phyloP scores from a whole-genome alignment of 2,113 vertebrate species.

The Percina caprodes region DNA sequence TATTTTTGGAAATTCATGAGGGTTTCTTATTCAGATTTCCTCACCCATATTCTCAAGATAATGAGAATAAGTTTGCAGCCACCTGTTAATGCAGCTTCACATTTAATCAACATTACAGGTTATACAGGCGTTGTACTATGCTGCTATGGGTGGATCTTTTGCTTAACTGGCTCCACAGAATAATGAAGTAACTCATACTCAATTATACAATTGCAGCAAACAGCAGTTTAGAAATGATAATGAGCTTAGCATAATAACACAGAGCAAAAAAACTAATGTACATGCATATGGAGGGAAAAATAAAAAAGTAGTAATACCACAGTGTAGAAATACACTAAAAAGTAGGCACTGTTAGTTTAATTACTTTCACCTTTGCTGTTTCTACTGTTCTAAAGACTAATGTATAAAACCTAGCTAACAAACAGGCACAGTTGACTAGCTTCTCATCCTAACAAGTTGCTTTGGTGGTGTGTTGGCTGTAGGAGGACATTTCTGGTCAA shows the following conservation, averaged over 20 bases:
- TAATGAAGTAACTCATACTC: constrained; percentile 1
- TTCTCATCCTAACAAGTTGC: constrained; percentile 13
- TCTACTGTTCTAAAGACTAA: background rate
- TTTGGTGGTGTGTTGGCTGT: background rate
- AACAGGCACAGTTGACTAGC: background rate
- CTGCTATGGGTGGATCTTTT: constrained; percentile 15
- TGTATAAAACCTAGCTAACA: background rate
- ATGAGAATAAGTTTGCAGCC: background rate
- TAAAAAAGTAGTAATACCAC: background rate
- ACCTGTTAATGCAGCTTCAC: constrained; percentile 9
- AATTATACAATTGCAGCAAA: constrained; percentile 33
- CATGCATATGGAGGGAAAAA: background rate
- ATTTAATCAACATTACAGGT: constrained; percentile 2
- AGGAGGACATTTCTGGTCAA: constrained; percentile 11
- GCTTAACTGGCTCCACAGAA: constrained; percentile 14
- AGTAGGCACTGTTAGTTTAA: background rate
- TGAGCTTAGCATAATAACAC: constrained; percentile 25
- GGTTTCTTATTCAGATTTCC: background rate
- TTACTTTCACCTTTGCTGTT: background rate
- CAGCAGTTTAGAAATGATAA: constrained; percentile 39
- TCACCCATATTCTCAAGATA: background rate
- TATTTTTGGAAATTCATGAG: background rate
- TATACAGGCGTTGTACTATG: background rate
- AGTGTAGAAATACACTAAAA: background rate
- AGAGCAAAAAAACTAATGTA: background rate